phyloP scores from a whole-genome alignment of 92 coral and sea anemone species.

The Porites divaricata region DNA sequence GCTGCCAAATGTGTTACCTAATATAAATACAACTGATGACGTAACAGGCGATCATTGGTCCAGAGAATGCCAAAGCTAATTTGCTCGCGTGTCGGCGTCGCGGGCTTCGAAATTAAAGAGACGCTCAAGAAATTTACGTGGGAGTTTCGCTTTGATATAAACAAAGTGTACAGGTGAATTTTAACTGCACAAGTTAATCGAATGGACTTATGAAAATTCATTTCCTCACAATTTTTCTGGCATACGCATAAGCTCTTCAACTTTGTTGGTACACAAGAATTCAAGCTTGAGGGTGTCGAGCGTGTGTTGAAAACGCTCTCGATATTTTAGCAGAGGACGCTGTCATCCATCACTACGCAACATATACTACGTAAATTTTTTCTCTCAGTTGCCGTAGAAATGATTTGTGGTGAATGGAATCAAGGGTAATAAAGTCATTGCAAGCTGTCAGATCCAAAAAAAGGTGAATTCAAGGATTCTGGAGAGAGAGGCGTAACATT shows the following conservation, averaged over 20 bases:
- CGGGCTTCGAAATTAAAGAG: slow-evolving; percentile 57
- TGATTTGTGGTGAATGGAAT: slow-evolving; percentile 32
- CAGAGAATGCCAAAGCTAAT: slow-evolving; percentile 40
- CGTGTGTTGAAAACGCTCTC: neutral
- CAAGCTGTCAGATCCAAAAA: slow-evolving; percentile 12
- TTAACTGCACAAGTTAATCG: neutral
- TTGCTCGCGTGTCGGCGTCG: slow-evolving; percentile 83
- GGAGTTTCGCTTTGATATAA: slow-evolving; percentile 17
- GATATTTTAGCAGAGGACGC: slow-evolving; percentile 36
- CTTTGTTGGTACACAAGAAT: slow-evolving; percentile 5
- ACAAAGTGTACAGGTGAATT: slow-evolving; percentile 24
- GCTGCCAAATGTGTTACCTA: slow-evolving; percentile 53
- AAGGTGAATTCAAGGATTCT: neutral
- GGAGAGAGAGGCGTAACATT: slow-evolving; percentile 16
- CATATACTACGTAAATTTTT: slow-evolving; percentile 30
- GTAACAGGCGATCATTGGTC: slow-evolving; percentile 38
- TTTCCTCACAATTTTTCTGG: neutral
- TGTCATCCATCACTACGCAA: slow-evolving; percentile 52
- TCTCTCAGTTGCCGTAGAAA: neutral
- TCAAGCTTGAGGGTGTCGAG: slow-evolving; percentile 5
- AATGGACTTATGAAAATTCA: slow-evolving; percentile 6
- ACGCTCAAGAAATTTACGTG: slow-evolving; percentile 33
- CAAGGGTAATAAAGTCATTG: neutral
- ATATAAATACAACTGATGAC: slow-evolving; percentile 50
- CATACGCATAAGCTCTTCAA: neutral